Base-by-base conservation (phyloP, 1,140 invertebrate species). In the Charaxes varanes region DNA sequence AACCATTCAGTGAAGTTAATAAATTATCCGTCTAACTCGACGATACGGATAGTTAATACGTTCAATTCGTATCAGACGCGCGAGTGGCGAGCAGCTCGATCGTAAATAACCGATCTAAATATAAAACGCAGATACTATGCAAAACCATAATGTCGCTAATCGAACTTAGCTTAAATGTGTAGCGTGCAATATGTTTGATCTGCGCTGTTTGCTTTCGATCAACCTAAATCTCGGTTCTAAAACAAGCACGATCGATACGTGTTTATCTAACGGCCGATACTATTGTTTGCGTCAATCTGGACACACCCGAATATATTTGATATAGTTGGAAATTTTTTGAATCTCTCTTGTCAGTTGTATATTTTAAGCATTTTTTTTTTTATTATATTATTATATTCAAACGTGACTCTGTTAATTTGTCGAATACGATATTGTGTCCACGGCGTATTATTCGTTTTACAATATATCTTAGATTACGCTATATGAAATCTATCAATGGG, bases 401-500 rank as follows among this genome's bases (percentile, higher is more conserved):
- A n/a, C n/a, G n/a, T n/a, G n/a, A 7, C 10, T 4, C 11, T 10
- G 10, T 45, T 57, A 5, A 4, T 13, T 43, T 71, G 48, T 56
- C 53, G 59, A 60, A 7, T 13, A 61, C 54, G 65, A 49, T 54
- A 62, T 63, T 67, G 36, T 68, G 43, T 68, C 70, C 56, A 53
- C 51, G 67, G 56, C 60, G 52, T 58, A 51, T 48, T n/a, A 58
- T 52, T 15, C 42, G 26, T 41, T 56, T 53, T 44, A 26, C 41
- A 47, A 47, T 34, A 24, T 27, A 8, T 46, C 30, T 38, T 16
- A 34, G 12, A 41, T 5, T 24, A 35, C 14, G n/a, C 10, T 18
- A 38, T 16, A 15, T 12, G 15, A 34, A 45, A 40, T 53, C 31
- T 44, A 53, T 51, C 42, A 38, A 43, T 50, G 14, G 42, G 17